Evolutionary conservation across 1,140 invertebrate species (phyloP), one percentile per base, ranked within the genome.

Genomic region (Phthorimaea operculella): DNA sequence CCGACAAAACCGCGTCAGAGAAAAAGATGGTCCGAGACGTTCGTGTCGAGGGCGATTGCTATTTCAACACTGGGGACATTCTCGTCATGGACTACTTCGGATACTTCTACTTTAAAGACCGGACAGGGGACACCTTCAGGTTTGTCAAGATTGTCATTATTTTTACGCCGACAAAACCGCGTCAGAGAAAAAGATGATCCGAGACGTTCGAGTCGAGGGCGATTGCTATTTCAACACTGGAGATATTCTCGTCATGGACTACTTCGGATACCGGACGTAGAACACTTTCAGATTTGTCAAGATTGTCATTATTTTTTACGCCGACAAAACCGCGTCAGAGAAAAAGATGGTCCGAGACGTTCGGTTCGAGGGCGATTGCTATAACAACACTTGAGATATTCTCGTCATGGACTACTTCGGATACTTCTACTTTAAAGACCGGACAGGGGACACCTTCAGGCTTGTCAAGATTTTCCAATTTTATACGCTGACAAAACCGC

Each of bases 101-200:
- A 4, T 98, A 97, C 79, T 93, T 96, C 68, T 99, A 96, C 79
- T 99, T 99, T 82, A 95, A 92, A 66, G 97, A 99, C 76, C 90
- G 98, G 63, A 97, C 94, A 14, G 97, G 97, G 10, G 97, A 99
- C 74, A 99, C 97, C 0, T 99, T 95, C 76, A 90, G 95, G 87
- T 90, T 79, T 39, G 36, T 39, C 11, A 75, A 7, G 33, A 7
- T 34, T 34, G 33, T 11, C 33, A n/a, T n/a, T n/a, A n/a, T n/a
- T n/a, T n/a, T n/a, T 99, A 99, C 76, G 92, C 92, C 0, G 96
- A 98, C 72, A 90, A 92, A 58, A 87, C 90, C n/a, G 96, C 95
- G 4, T 96, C 96, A 0, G 90, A 93, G 54, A 96, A 98, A 86
- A 99, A 99, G 82, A 92, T 99, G 63, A 88, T 98, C 0, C 76